phyloP scores from a whole-genome alignment of 2,888 invertebrate genomes.

The Ectemnius continuus region DNA sequence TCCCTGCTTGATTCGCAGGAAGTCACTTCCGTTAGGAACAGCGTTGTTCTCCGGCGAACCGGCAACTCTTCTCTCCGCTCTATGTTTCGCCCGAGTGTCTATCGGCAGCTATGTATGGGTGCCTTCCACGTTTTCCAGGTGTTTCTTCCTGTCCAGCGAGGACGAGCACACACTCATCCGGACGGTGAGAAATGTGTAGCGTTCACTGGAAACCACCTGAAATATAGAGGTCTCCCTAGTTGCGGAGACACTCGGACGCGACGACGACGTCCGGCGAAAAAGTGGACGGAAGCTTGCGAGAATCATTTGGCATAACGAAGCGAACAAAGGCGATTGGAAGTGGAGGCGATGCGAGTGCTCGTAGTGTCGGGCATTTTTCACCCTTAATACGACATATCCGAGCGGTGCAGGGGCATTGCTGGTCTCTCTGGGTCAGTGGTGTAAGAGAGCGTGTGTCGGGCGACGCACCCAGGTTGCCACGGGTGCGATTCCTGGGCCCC shows the following conservation, averaged over 20 bases:
- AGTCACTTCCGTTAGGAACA: constrained; percentile 52
- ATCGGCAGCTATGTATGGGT: neutral
- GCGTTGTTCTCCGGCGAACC: constrained; percentile 45
- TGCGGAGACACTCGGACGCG: too few relatives aligned
- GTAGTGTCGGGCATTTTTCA: neutral
- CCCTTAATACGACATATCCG: neutral
- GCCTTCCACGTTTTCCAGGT: constrained; percentile 48
- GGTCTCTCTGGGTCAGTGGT: neutral
- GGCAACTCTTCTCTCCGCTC: constrained; percentile 23
- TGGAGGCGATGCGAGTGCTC: too few relatives aligned
- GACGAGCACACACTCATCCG: constrained; percentile 11
- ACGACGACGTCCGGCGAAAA: too few relatives aligned
- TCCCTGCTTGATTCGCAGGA: constrained; percentile 51
- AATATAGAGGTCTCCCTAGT: too few relatives aligned
- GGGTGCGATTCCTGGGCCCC: constrained; percentile 22
- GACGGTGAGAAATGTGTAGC: too few relatives aligned
- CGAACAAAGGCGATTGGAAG: too few relatives aligned
- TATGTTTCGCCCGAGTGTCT: constrained; percentile 48
- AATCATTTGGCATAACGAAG: too few relatives aligned
- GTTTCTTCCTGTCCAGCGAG: constrained; percentile 51
- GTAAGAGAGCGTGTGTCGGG: neutral
- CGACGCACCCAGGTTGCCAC: constrained; percentile 15
- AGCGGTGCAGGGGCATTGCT: neutral
- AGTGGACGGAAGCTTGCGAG: too few relatives aligned
- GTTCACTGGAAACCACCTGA: too few relatives aligned